These are phyloP conservation scores for Empis stercorea DNA, from an alignment of 2,888 invertebrate species.

Conservation along the genomic window DNA sequence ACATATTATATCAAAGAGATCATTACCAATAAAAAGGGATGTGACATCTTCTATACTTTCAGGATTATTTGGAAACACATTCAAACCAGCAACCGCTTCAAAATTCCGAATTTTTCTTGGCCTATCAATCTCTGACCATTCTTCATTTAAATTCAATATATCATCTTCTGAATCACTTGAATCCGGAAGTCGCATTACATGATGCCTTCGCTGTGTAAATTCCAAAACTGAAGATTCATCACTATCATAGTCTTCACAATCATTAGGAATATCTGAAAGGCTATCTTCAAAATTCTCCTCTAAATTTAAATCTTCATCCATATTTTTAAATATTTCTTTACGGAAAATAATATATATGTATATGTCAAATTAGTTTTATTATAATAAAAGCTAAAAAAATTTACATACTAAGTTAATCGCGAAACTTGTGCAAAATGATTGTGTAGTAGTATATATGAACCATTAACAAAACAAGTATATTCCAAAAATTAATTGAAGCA, in stretches of 20 bases:
- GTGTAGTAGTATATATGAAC: too few species aligned
- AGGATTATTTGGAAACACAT: not conserved
- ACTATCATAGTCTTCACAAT: not conserved
- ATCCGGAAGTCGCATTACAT: not conserved
- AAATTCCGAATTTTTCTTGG: not conserved
- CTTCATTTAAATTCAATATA: not conserved
- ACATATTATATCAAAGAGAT: not conserved
- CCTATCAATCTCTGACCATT: not conserved
- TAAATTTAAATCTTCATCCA: not conserved
- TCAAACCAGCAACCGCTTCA: not conserved
- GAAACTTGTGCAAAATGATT: too few species aligned
- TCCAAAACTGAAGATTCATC: not conserved
- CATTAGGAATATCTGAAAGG: not conserved
- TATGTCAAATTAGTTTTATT: too few species aligned
- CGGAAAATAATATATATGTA: too few species aligned
- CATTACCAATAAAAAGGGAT: not conserved
- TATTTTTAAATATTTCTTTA: too few species aligned
- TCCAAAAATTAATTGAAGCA: too few species aligned
- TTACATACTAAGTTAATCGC: too few species aligned
- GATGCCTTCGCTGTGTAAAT: not conserved
- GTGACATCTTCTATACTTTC: not conserved
- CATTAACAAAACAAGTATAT: too few species aligned
- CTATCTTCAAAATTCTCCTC: not conserved
- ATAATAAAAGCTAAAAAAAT: too few species aligned
- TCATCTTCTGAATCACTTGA: conserved; percentile 1